Evolutionary conservation across 2,888 invertebrate genomes (phyloP), one percentile per base, ranked within the genome.

Genomic region (Dione vanillae): DNA sequence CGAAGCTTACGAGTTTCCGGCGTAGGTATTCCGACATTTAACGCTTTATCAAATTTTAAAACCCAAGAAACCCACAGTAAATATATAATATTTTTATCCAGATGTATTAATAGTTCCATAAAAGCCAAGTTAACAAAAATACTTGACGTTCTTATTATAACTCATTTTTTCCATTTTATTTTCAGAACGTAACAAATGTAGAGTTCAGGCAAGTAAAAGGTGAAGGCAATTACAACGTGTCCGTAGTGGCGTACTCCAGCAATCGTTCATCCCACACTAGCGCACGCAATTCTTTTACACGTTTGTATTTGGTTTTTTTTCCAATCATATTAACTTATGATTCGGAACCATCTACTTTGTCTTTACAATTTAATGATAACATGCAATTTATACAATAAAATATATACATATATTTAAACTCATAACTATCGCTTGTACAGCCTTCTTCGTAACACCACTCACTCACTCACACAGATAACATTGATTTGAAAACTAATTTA

Each of bases 161-260:
- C 9, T 9, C 51, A 19, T 65, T 27, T 64, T 47, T 52, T n/a
- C n/a, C n/a, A n/a, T 27, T 43, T 40, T 12, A 7, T 37, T 64
- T 54, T 12, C 80, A 91, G 91, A 80, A 86, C 54, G 76, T 73
- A 20, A 87, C 86, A 0, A 81, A 82, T 64, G 83, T 77, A 0
- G 75, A 78, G 0, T 83, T 92, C 71, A 47, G 20, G 1, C 73
- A 77, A 2, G 83, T 91, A 2, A 61, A 62, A 0, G 89, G 85
- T 0, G 66, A 72, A 0, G 83, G 82, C 0, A 0, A 75, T 0
- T 91, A 83, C 79, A 72, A 77, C 65, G 86, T 88, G 12, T 77
- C 83, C 0, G 69, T 92, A 10, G 69, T 67, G n/a, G 80, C 87
- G 0, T 72, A 76, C 11, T 73, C 78, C 0, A 79, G 77, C 2